Base-by-base conservation (phyloP, 2,113 vertebrate species). In the Myiopsitta monachus region DNA sequence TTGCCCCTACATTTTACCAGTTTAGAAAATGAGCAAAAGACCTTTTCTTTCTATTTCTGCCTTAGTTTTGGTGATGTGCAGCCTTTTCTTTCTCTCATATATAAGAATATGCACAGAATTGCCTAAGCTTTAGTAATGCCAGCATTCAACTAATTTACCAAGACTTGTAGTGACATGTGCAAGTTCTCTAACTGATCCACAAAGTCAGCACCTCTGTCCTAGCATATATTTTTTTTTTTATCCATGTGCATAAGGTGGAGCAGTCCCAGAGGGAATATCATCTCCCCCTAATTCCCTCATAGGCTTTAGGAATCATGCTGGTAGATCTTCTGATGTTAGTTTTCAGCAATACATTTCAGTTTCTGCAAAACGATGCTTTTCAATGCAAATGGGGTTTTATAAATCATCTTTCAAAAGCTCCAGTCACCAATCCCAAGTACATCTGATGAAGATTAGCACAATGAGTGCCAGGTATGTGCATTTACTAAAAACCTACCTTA, bases 401-500 rank as follows among this genome's bases (percentile, higher is more conserved):
- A n/a, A 27, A 38, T 84, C 21, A 10, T 57, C 44, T 81, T 95
- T 87, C 30, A 70, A 83, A 86, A 84, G 27, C 27, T 64, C 27
- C 33, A 62, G 33, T 84, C 61, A 80, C 33, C 19, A 10, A 18
- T 83, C 43, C 30, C 21, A 55, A 61, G 39, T 41, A 81, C 8
- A 94, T 11, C 17, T 44, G 57, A 80, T 88, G 44, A 90, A 87
- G 86, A 70, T 64, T 43, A 68, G 72, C 8, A 8, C 36, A 68
- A 8, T 38, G 13, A 80, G 23, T 61, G 24, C 33, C 31, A 68
- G 61, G 19, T 63, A 44, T 57, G 24, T 78, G 57, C 84, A 68
- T 87, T 96, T 90, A 84, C 61, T 84, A 85, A 89, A 92, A 68
- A 26, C 33, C 39, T 70, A 44, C 80, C 61, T 92, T 55, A 55